phyloP scores from a whole-genome alignment of 2,113 vertebrate genomes.

The Phrynosoma blainvillii region DNA sequence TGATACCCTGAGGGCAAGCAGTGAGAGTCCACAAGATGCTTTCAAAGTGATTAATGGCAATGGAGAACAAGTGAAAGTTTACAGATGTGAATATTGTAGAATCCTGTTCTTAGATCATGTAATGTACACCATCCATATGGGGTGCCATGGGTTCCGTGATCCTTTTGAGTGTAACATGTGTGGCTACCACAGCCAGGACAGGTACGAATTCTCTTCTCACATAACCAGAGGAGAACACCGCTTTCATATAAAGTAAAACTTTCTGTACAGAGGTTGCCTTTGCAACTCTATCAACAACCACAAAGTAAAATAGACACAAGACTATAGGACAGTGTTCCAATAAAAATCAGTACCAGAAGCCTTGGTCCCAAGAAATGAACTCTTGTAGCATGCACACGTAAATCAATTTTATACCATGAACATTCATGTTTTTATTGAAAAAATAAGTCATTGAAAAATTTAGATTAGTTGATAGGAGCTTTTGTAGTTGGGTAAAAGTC shows the following conservation, averaged over 20 bases:
- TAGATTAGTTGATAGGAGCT: slow-evolving; percentile 64
- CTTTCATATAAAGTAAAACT: slow-evolving; percentile 81
- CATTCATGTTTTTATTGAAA: slow-evolving; percentile 63
- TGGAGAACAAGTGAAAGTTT: slow-evolving; percentile 90
- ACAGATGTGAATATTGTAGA: slow-evolving; percentile 94
- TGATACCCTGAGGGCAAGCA: slow-evolving; percentile 83
- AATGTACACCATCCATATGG: slow-evolving; percentile 99
- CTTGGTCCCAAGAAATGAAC: slow-evolving; percentile 35
- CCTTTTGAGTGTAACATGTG: slow-evolving; percentile 99
- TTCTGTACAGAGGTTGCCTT: background rate
- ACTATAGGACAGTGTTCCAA: slow-evolving; percentile 13
- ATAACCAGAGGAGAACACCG: slow-evolving; percentile 98
- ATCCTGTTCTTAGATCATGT: slow-evolving; percentile 98
- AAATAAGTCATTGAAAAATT: slow-evolving; percentile 53
- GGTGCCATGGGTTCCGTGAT: slow-evolving; percentile 97
- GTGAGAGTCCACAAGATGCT: slow-evolving; percentile 84
- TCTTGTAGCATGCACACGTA: slow-evolving; percentile 48
- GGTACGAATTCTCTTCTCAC: slow-evolving; percentile 98
- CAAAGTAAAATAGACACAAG: slow-evolving; percentile 47
- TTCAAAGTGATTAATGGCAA: slow-evolving; percentile 89
- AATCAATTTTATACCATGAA: slow-evolving; percentile 64
- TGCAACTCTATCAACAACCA: background rate
- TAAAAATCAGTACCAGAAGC: slow-evolving; percentile 35
- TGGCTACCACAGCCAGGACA: slow-evolving; percentile 96
- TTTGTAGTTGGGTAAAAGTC: slow-evolving; percentile 60